These are phyloP conservation scores for Copsychus sechellarum DNA, from an alignment of 2,113 vertebrate genomes.

Conservation along the genomic window DNA sequence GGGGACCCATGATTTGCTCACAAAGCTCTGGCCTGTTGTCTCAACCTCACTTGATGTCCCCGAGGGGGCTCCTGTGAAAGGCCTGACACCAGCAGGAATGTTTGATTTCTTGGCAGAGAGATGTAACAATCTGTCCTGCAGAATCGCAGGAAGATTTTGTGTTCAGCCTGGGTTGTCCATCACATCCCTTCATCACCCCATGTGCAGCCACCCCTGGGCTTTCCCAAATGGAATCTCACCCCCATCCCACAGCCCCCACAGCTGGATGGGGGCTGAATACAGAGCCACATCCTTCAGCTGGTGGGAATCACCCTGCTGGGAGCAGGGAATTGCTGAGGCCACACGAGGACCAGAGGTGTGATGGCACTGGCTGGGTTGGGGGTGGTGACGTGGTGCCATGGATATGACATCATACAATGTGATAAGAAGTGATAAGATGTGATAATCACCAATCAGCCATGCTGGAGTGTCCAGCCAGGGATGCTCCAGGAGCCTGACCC, in stretches of 20 bases:
- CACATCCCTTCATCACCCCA: background rate
- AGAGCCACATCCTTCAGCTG: background rate
- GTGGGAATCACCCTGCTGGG: background rate
- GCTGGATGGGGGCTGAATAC: fast-evolving
- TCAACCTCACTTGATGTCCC: conserved; percentile 56
- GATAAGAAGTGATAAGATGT: background rate
- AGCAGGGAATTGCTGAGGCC: background rate
- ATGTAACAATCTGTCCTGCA: conserved; percentile 17
- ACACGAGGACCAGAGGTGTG: background rate
- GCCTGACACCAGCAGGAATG: conserved; percentile 41
- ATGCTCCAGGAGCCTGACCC: fast-evolving
- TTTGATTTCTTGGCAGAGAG: conserved; percentile 52
- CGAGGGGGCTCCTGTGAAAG: conserved; percentile 48
- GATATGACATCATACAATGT: too few species aligned
- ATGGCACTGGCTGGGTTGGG: background rate
- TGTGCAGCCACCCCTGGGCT: background rate
- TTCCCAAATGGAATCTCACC: background rate
- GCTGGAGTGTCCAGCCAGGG: fast-evolving
- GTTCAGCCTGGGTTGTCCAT: background rate
- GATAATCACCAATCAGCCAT: background rate
- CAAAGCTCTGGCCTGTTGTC: conserved; percentile 53
- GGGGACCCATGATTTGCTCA: conserved; percentile 43
- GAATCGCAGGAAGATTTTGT: background rate
- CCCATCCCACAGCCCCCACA: fast-evolving
- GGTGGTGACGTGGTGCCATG: background rate